Evolutionary conservation across 37 sponge, comb jelly and placozoan species (phyloP), one percentile per base, ranked within the genome.

Genomic region (Lycopodina hypogea): DNA sequence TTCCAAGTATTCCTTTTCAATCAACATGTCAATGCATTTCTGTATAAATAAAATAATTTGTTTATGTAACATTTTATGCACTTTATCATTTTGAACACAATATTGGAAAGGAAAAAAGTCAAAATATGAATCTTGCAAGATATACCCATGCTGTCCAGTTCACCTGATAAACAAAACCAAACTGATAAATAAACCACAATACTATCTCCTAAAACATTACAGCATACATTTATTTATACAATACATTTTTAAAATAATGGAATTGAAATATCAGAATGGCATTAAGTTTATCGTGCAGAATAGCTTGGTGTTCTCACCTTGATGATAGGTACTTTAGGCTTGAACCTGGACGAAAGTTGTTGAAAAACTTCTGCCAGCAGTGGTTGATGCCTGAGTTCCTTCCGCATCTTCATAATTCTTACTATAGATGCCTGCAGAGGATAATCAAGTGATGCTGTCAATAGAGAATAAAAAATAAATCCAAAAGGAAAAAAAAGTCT

Each of bases 1-100:
- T 63, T 96, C 95, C 52, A 99, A 68, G 59, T 94, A 99, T 68
- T 99, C 97, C 73, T 99, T 99, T 68, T 99, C 99, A 38, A 99
- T 99, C 72, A 99, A 81, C 32, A 98, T 90, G 75, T 95, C 99
- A 17, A 97, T 97, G 60, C 96, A 95, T 88, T 93, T 92, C 95
- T 96, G 81, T 9, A 83, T 30, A 36, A 28, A 75, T 41, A 30
- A 62, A 41, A 65, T 0, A 30, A n/a, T 28, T 11, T 7, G 76
- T 28, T 4, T n/a, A 24, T 62, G 26, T 62, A 62, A 28, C 28
- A 62, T 62, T 62, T 12, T 50, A n/a, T n/a, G n/a, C n/a, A n/a
- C n/a, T n/a, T n/a, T n/a, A n/a, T n/a, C n/a, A n/a, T n/a, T n/a
- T n/a, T n/a, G n/a, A n/a, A n/a, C n/a, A n/a, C 2, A 33, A 18